Percentiles rank a stretch among this genome's conserved stretches.
Evolutionary conservation across 1,140 invertebrate species (phyloP).

Genomic region (Pogonomyrmex barbatus): DNA sequence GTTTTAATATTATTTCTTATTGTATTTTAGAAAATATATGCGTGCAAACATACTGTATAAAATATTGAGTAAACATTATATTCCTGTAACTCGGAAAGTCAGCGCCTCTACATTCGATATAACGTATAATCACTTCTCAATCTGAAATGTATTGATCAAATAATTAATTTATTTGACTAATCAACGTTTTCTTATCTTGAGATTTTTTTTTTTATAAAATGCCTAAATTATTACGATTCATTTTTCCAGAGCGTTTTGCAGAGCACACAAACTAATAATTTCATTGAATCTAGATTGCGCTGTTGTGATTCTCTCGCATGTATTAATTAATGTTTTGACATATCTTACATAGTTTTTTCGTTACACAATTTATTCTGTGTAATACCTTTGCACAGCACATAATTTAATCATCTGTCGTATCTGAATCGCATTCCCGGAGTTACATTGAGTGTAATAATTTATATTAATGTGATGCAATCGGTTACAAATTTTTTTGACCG

Average conservation of each 20-base stretch:
- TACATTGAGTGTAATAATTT: background rate
- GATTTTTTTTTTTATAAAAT: background rate
- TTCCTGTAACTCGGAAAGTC: too few species aligned
- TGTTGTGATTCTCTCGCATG: background rate
- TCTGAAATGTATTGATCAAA: background rate
- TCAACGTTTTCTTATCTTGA: background rate
- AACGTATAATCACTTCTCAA: background rate
- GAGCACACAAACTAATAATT: background rate
- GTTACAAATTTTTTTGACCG: background rate
- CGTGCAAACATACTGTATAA: too few species aligned
- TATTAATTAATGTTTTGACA: constrained; percentile 4
- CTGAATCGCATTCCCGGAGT: background rate
- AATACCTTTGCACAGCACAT: background rate
- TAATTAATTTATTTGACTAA: constrained; percentile 8
- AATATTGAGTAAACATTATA: too few species aligned
- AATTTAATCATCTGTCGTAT: constrained; percentile 8
- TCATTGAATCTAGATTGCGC: background rate
- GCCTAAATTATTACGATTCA: background rate
- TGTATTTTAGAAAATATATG: too few species aligned
- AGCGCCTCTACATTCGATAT: too few species aligned
- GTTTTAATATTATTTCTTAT: too few species aligned
- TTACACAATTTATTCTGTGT: background rate
- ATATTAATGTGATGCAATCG: constrained; percentile 32
- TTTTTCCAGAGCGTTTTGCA: background rate
- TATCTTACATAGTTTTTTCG: background rate